A percentile compares a stretch with the other conserved stretches of the same genome.
Conservation (phyloP, 2,113 vertebrate genomes). For the Cairina moschata region DNA sequence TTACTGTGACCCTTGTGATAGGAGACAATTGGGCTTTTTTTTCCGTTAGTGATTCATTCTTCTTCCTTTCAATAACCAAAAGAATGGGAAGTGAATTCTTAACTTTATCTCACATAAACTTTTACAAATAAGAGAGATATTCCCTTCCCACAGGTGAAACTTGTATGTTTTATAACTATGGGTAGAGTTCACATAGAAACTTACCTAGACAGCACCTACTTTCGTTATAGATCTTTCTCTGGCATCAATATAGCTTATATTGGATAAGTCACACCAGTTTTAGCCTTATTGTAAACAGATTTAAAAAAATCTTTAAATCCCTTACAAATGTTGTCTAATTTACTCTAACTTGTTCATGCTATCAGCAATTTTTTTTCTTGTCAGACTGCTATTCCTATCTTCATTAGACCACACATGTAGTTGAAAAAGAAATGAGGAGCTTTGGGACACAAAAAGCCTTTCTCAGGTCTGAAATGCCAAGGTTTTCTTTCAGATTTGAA, state of each 20-base stretch:
- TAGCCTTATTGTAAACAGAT: background rate
- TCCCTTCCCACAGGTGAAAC: background rate
- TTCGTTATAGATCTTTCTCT: slow-evolving; percentile 14
- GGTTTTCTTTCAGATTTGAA: background rate
- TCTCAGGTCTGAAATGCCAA: background rate
- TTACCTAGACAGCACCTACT: background rate
- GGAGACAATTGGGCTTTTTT: background rate
- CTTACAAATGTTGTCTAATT: background rate
- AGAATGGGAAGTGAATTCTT: background rate
- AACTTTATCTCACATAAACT: background rate
- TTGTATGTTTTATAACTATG: background rate
- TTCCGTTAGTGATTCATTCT: background rate
- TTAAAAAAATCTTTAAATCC: background rate
- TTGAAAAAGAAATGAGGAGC: background rate
- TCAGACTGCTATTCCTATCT: background rate
- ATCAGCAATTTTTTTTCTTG: background rate
- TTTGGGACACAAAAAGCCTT: background rate
- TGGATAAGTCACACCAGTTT: slow-evolving; percentile 5
- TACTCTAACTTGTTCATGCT: background rate
- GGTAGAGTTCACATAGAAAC: background rate
- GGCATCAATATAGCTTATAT: background rate
- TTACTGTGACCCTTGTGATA: background rate
- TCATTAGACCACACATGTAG: background rate
- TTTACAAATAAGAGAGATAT: background rate
- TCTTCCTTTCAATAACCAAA: slow-evolving; percentile 8